Evolutionary conservation across 2,888 invertebrate genomes (phyloP), one percentile per base, ranked within the genome.

Genomic region (Odiellus spinosus): DNA sequence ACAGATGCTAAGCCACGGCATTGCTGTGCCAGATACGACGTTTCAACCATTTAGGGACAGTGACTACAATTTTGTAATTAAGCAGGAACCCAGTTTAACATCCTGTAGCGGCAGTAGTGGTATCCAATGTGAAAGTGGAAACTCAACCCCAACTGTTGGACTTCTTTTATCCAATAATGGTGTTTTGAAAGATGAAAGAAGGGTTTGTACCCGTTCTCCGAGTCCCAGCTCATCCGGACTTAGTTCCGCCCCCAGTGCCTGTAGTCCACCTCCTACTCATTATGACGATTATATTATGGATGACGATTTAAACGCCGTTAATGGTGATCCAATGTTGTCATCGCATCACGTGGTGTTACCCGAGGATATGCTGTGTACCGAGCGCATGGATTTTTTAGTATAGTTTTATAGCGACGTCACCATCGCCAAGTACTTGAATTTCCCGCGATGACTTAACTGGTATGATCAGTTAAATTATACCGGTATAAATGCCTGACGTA

Each of bases 301-400:
- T 44, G 51, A 51, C 32, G 48, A 51, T 18, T 17, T 38, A 10
- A 48, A 48, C 12, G 48, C 51, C 6, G 51, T 51, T 18, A 50
- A 46, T 19, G 46, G 46, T 1, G 51, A 51, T 18, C 51, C 51
- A 6, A 48, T 51, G 48, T 20, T 51, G 11, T 51, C 51, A 4
- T 48, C 51, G 1, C 41, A 47, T n/a, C 45, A 51, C n/a, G 26
- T 42, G 2, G 42, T 42, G 15, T 38, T 45, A 2, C 47, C 48
- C 14, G 51, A 51, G 10, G 38, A 38, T 12, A 8, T 18, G 10
- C 2, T 38, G 15, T 38, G 15, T 2, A 2, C 38, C 18, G 38
- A 38, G 10, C 38, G 18, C 12, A 38, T 38, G n/a, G 38, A 38
- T 10, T 38, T 38, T n/a, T 18, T 38, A 26, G 26, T 26, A 6